Conservation (phyloP, 2,113 vertebrate species). For the Oxyura jamaicensis region DNA sequence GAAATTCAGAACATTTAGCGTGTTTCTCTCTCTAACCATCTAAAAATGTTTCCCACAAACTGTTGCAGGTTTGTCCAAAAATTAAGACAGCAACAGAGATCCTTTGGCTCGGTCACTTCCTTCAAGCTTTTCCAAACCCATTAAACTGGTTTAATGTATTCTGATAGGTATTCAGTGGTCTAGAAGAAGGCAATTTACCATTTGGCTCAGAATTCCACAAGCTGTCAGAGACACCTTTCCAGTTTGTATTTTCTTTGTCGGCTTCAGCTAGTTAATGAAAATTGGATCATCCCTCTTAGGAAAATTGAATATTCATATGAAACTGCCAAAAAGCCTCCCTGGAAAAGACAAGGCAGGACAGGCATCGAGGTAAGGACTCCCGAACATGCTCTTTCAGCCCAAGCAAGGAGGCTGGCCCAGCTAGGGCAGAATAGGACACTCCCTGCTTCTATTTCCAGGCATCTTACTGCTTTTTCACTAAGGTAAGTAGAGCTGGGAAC, state of each 20-base stretch:
- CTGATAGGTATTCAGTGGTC: conserved; percentile 24
- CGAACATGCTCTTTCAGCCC: neutral
- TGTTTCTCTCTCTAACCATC: neutral
- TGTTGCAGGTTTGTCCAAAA: neutral
- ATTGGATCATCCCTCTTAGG: conserved; percentile 1
- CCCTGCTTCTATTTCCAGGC: neutral
- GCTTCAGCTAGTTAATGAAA: conserved; percentile 5
- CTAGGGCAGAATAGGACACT: neutral
- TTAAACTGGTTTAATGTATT: conserved; percentile 18
- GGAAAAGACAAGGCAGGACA: rapidly evolving
- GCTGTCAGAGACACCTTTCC: conserved; percentile 18
- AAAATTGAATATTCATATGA: neutral
- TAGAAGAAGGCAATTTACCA: neutral
- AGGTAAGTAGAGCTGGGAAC: neutral
- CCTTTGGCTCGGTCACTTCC: neutral
- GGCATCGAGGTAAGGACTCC: neutral
- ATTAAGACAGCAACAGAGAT: neutral
- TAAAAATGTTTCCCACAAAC: neutral
- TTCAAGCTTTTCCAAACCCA: conserved; percentile 43
- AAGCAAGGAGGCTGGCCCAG: neutral
- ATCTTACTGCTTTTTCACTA: neutral
- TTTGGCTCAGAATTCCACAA: neutral
- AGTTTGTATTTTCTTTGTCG: neutral
- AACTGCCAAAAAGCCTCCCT: neutral
- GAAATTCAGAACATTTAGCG: neutral